phyloP scores from a whole-genome alignment of 2,888 invertebrate species.

The Cistogaster globosa region DNA sequence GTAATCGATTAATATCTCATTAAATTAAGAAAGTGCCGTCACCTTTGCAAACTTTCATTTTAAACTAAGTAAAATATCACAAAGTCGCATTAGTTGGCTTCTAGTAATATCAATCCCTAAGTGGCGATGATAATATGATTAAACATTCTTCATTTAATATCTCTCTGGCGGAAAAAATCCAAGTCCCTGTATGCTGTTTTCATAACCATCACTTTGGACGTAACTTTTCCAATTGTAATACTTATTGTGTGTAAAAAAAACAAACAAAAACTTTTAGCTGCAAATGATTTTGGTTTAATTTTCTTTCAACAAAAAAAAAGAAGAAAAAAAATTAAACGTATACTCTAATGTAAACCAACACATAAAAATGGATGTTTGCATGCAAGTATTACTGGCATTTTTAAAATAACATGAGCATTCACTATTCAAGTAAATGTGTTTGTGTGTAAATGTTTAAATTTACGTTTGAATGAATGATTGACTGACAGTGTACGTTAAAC shows the following conservation, averaged over 20 bases:
- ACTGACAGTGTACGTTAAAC: conserved; percentile 61
- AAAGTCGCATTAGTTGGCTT: no score
- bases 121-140: no score
- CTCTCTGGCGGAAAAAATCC: neutral
- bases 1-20: no score
- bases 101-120: no score
- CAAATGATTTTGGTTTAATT: conserved; percentile 53
- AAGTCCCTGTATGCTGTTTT: neutral
- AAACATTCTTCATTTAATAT: no score
- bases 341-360: neutral
- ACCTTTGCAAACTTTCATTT: no score
- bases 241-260: conserved; percentile 57
- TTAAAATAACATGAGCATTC: conserved; percentile 30
- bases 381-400: conserved; percentile 17
- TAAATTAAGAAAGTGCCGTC: no score
- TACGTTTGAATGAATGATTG: conserved; percentile 45
- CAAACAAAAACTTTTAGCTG: conserved; percentile 49
- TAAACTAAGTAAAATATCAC: no score
- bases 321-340: neutral
- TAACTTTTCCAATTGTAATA: conserved; percentile 57
- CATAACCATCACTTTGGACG: neutral
- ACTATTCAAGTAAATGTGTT: neutral
- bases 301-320: neutral
- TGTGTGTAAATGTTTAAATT: conserved; percentile 17
- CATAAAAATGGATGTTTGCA: neutral